Evolutionary conservation across 1,140 invertebrate genomes (phyloP), one percentile per base, ranked within the genome.

Genomic region (Subanguina moxae): DNA sequence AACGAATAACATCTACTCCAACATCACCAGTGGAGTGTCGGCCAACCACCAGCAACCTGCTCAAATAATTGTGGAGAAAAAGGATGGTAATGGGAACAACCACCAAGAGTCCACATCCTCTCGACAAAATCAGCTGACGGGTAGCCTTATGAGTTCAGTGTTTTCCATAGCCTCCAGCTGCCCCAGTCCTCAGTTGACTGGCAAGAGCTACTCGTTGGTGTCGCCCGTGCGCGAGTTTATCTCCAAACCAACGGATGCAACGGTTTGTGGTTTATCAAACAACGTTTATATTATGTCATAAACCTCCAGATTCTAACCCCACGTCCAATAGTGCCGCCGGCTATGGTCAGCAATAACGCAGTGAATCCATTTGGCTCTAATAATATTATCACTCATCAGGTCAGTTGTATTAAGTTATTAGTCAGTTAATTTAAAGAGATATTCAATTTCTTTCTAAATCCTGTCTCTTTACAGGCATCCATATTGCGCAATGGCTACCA

Each of bases 191-290:
- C 46, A 27, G 64, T 23, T 27, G 38, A 68, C 21, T 57, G 45
- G 27, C 42, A 38, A 57, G 64, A 66, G 3, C 19, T 57, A 56
- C 17, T 42, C 68, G 27, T 43, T 72, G 43, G 30, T 72, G 42
- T 65, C 62, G 9, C 70, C 70, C 17, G 64, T 72, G 42, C 67
- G 64, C 19, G 70, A 72, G 30, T 72, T 72, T 45, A 56, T 72
- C 56, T 72, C 70, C 3, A 66, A 67, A 32, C 70, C 70, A 5
- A 64, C 48, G 32, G 68, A 72, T 48, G 27, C 56, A 42, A 61
- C 70, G 43, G 70, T 72, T 3, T 3, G 48, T 52, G n/a, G 3
- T 52, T 1, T 19, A 7, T 7, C 17, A 7, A 52, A 8, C 3
- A 5, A 52, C 15, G 15, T 7, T 5, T 21, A 52, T 5, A 52